These are phyloP conservation scores for Holothuria glaberrima DNA, from an alignment of 35 echinoderm and acorn worm genomes.

Conservation along the genomic window DNA sequence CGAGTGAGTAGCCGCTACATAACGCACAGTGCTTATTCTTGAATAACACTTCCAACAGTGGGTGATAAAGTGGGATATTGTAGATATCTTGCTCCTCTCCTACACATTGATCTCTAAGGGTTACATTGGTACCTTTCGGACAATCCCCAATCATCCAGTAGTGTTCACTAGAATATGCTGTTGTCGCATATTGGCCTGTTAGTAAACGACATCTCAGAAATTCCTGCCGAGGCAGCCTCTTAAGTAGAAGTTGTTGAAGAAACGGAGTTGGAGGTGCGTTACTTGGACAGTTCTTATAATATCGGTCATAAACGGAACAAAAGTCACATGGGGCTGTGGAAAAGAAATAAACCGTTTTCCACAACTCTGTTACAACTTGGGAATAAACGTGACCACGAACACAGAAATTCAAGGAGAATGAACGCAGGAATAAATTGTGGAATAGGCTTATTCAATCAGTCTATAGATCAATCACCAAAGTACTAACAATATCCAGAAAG, in stretches of 20 bases:
- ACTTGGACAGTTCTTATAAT: background rate
- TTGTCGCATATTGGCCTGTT: background rate
- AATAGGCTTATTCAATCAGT: no score
- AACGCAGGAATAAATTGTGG: no score
- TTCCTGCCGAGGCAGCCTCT: background rate
- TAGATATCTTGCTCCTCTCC: background rate
- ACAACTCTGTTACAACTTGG: background rate
- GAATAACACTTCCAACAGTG: background rate
- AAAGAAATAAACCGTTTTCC: background rate
- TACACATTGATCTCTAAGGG: background rate
- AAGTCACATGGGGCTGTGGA: background rate
- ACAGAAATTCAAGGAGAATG: no score
- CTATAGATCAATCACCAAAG: no score
- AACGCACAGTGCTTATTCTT: background rate
- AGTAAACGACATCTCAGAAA: background rate
- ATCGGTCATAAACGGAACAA: background rate
- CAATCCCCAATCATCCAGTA: slow-evolving; percentile 32
- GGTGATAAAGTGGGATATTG: background rate
- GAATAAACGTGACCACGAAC: no score
- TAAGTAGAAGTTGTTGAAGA: background rate
- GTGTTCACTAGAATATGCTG: background rate
- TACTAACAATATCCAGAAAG: no score
- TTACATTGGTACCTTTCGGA: background rate
- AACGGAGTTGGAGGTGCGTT: background rate
- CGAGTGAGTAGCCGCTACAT: background rate